Base-by-base conservation (phyloP, 2,113 vertebrate species). In the Bubalus kerabau region DNA sequence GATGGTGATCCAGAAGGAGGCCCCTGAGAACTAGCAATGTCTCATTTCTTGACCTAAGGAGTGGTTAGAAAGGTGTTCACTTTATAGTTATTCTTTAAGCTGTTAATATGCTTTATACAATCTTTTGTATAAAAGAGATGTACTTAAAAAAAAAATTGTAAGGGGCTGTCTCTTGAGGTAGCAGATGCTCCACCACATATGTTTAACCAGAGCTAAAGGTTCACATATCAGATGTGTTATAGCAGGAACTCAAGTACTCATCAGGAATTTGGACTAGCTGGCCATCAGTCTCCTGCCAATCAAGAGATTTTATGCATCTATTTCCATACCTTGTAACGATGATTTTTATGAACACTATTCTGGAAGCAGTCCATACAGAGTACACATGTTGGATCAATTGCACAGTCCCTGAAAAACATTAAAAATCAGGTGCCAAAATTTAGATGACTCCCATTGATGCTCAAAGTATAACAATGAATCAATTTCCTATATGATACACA, bases 281-380 rank as follows among this genome's bases (percentile, higher is more conserved):
- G 36, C 36, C n/a, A 92, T 74, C 28, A 96, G 46, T 91, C 48
- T 93, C 50, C 89, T 91, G 21, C 40, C 85, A 82, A 67, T n/a
- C 40, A 50, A 71, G 36, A 74, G n/a, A 90, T 52, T 90, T 90
- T 95, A 92, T 91, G 28, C 30, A 17, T 95, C 59, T 92, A 91
- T 64, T 94, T 96, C 95, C 97, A 94, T 99, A 99, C 99, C 99
- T 99, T 99, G 98, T 99, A 99, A 76, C 99, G 99, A 98, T 99
- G 99, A 95, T 99, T 99, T 99, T 99, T 99, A 99, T 99, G 99
- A 96, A 99, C 99, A 96, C 99, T 99, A 4, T 99, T 99, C 98
- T 99, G 99, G 99, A 99, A 99, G 98, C 99, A 99, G 98, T 99
- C 99, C 99, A 99, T 99, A 98, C 99, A 99, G 60, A 99, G 99